phyloP scores from a whole-genome alignment of 2,113 vertebrate species.

The Cottus gobio region DNA sequence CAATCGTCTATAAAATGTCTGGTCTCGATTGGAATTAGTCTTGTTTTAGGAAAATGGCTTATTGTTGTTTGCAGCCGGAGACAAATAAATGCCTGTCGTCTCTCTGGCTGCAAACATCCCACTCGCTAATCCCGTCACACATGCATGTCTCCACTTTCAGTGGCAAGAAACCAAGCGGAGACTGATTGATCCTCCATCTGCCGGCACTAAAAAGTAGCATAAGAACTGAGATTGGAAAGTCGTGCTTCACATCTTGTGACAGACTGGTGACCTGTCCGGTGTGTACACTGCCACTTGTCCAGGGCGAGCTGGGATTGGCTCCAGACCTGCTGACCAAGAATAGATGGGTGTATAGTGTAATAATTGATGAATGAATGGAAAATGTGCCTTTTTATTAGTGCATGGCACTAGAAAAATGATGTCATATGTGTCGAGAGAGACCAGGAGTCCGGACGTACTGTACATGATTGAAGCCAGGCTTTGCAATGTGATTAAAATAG shows the following conservation, averaged over 20 bases:
- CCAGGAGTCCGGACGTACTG: background rate
- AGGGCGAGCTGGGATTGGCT: background rate
- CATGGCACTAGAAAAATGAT: background rate
- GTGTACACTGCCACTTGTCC: background rate
- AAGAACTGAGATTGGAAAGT: background rate
- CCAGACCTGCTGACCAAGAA: background rate
- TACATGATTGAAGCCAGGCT: background rate
- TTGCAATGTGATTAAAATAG: background rate
- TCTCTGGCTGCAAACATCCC: background rate
- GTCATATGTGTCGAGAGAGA: background rate
- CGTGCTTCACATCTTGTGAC: background rate
- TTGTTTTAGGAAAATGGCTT: background rate
- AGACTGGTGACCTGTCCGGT: background rate
- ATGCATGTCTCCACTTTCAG: background rate
- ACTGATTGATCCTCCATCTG: background rate
- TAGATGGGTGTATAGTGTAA: background rate
- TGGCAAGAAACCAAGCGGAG: background rate
- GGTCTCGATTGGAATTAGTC: background rate
- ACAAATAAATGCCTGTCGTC: background rate
- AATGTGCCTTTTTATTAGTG: background rate
- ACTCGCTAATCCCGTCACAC: slow-evolving; percentile 1
- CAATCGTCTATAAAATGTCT: background rate
- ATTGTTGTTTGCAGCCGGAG: background rate
- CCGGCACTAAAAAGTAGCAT: background rate
- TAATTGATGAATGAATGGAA: background rate